Evolutionary conservation across 2,888 invertebrate genomes (phyloP).

Genomic region (Phrixothrix hirtus): DNA sequence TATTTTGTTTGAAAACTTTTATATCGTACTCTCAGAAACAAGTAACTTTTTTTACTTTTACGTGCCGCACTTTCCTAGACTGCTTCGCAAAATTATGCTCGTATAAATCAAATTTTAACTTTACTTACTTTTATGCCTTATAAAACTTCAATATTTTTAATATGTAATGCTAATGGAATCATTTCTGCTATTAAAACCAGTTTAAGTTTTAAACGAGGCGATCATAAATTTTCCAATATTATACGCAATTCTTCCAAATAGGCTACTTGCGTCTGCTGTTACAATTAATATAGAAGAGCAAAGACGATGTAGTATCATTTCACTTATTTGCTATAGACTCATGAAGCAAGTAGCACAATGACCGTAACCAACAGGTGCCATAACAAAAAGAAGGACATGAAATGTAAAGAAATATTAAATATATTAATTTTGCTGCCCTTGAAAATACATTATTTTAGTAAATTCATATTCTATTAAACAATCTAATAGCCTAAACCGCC

Average conservation of each 20-base stretch:
- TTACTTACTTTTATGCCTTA: slow-evolving; percentile 21
- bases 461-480: no score
- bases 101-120: slow-evolving; percentile 27
- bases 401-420: no score
- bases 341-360: no score
- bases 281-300: no score
- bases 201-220: slow-evolving; percentile 21
- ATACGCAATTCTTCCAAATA: background rate
- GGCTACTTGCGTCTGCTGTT: background rate
- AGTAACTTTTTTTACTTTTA: slow-evolving; percentile 20
- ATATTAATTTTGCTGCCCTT: no score
- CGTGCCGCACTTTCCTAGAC: slow-evolving; percentile 8
- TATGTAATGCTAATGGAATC: slow-evolving; percentile 26
- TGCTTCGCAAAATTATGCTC: slow-evolving; percentile 14
- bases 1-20: slow-evolving; percentile 22
- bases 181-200: slow-evolving; percentile 23
- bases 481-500: no score
- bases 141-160: slow-evolving; percentile 26
- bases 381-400: slow-evolving; percentile 1
- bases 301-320: no score
- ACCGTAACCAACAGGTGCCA: background rate
- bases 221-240: slow-evolving; percentile 11
- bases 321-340: no score
- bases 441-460: no score
- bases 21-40: slow-evolving; percentile 19